phyloP scores from a whole-genome alignment of 1,140 invertebrate genomes.

The Euwallacea similis region DNA sequence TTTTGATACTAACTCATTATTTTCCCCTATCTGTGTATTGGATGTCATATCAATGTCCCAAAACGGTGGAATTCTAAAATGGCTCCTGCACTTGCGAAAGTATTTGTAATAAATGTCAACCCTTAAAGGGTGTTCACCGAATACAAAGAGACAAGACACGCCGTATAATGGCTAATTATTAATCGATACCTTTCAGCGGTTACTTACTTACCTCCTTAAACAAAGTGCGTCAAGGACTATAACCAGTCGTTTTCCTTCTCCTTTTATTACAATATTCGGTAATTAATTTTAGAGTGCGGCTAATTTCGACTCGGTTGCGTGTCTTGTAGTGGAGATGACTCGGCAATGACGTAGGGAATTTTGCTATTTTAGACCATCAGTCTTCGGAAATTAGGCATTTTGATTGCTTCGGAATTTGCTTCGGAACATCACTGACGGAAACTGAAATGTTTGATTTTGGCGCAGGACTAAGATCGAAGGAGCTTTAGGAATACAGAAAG shows the following conservation, averaged over 20 bases:
- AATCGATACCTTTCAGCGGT: conserved; percentile 52
- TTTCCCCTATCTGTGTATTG: too few species aligned
- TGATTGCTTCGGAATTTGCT: too few species aligned
- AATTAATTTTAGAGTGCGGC: conserved; percentile 49
- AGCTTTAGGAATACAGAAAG: too few species aligned
- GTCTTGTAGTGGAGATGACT: not conserved
- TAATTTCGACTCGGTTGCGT: conserved; percentile 39
- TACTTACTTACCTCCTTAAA: conserved; percentile 51
- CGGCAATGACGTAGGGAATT: conserved; percentile 2
- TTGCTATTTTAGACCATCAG: not conserved
- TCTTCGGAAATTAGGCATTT: not conserved
- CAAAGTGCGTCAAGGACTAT: conserved; percentile 47
- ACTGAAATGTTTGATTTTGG: too few species aligned
- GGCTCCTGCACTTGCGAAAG: conserved; percentile 9
- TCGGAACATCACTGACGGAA: too few species aligned
- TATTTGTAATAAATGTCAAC: conserved; percentile 38
- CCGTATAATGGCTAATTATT: conserved; percentile 46
- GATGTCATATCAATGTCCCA: not conserved
- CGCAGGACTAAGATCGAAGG: too few species aligned
- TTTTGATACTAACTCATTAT: too few species aligned
- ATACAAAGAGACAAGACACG: conserved; percentile 44
- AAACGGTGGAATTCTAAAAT: not conserved
- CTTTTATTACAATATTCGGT: conserved; percentile 46
- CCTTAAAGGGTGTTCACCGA: conserved; percentile 22
- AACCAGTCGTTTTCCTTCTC: conserved; percentile 47